Conservation (phyloP, 2,113 vertebrate genomes). For the Microcebus jonahi region DNA sequence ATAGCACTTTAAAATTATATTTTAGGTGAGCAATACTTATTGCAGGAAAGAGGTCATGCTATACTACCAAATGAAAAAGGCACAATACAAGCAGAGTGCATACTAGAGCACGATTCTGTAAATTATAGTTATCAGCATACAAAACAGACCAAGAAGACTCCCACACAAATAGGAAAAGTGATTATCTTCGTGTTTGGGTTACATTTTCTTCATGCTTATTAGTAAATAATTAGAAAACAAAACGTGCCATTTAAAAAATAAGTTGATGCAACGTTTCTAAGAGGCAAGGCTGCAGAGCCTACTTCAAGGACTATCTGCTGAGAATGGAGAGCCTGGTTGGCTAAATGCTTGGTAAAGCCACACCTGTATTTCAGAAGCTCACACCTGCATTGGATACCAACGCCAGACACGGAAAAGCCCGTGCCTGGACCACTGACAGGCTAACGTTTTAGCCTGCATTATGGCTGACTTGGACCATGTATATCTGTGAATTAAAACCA, state of each 20-base stretch:
- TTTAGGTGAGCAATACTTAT: not conserved
- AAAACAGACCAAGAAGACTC: constrained; percentile 20
- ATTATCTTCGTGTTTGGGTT: not conserved
- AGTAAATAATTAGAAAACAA: constrained; percentile 33
- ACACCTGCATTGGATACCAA: not conserved
- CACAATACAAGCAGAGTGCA: too few species aligned
- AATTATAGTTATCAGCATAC: not conserved
- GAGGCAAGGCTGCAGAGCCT: not conserved
- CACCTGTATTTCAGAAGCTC: not conserved
- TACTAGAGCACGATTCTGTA: not conserved
- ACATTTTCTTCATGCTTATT: not conserved
- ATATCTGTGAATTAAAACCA: not conserved
- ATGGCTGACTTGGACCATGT: not conserved
- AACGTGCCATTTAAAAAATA: not conserved
- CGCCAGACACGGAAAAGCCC: not conserved
- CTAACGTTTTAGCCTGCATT: not conserved
- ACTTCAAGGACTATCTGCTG: not conserved
- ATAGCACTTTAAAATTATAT: not conserved
- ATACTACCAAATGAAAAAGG: not conserved
- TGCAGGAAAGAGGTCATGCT: not conserved
- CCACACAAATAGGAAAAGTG: not conserved
- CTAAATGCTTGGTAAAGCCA: not conserved
- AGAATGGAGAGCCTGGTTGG: too few species aligned
- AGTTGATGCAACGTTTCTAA: not conserved
- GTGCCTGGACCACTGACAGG: not conserved